These are phyloP conservation scores for Coturnix japonica DNA, from an alignment of 2,113 vertebrate species.

Conservation along the genomic window DNA sequence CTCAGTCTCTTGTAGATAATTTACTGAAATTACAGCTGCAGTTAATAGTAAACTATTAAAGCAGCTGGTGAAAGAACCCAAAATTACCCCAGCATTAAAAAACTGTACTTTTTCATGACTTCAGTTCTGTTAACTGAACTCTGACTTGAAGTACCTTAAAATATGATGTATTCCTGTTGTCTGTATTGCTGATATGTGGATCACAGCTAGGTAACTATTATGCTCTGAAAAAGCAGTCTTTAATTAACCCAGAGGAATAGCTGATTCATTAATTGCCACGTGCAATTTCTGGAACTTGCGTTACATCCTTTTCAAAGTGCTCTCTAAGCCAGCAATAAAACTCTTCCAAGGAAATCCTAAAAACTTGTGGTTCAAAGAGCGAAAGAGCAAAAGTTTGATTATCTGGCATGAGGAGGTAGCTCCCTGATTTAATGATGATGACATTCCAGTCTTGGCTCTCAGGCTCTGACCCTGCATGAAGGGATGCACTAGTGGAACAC, in stretches of 20 bases:
- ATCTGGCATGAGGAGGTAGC: background rate
- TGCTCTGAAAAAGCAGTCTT: conserved; percentile 1
- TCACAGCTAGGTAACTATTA: conserved; percentile 41
- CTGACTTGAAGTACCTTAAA: background rate
- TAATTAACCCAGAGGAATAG: conserved; percentile 42
- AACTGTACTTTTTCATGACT: background rate
- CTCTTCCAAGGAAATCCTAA: conserved; percentile 1
- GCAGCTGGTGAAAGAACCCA: background rate
- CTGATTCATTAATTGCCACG: conserved; percentile 43
- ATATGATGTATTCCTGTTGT: background rate
- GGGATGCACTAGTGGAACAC: background rate
- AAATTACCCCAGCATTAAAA: background rate
- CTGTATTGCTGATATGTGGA: background rate
- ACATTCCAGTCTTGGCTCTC: background rate
- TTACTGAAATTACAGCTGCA: background rate
- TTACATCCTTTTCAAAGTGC: background rate
- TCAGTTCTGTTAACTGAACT: background rate
- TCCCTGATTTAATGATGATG: background rate
- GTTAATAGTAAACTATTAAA: background rate
- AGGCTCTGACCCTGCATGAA: background rate
- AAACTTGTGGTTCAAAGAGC: background rate
- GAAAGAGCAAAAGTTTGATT: conserved; percentile 42
- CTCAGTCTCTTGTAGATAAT: background rate
- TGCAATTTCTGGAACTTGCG: conserved; percentile 12
- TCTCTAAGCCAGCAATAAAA: conserved; percentile 18